phyloP scores from a whole-genome alignment of 2,888 invertebrate species.

The Drosophila cracens region DNA sequence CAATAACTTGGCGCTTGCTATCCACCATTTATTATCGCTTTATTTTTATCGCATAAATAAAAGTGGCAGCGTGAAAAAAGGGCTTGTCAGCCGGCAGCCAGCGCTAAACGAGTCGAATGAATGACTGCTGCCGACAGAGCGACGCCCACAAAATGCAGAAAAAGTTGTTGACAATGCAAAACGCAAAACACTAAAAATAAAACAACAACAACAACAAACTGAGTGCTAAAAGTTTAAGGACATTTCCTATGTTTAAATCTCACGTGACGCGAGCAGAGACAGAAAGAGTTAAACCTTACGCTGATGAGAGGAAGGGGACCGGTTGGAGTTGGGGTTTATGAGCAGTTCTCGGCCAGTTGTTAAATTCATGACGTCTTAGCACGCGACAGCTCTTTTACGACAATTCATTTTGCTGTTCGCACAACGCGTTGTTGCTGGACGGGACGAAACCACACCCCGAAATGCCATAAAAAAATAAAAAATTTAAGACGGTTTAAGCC shows the following conservation, averaged over 20 bases:
- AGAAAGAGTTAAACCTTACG: neutral
- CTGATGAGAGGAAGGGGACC: neutral
- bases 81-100: constrained; percentile 65
- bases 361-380: constrained; percentile 72
- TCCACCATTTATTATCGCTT: constrained; percentile 77
- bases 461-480: constrained; percentile 24
- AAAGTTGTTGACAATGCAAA: constrained; percentile 31
- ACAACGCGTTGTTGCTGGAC: neutral
- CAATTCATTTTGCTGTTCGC: constrained; percentile 59
- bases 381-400: constrained; percentile 71
- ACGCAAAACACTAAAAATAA: constrained; percentile 11
- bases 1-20: constrained; percentile 74
- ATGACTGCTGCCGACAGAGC: constrained; percentile 7
- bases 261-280: constrained; percentile 29
- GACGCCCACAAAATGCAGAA: constrained; percentile 31
- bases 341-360: constrained; percentile 37
- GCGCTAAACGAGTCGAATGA: constrained; percentile 36
- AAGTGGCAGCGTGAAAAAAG: constrained; percentile 69
- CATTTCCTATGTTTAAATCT: constrained; percentile 59
- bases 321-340: constrained; percentile 11
- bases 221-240: constrained; percentile 70
- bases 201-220: constrained; percentile 15
- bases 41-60: constrained; percentile 81
- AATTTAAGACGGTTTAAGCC: constrained; percentile 23
- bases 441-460: constrained; percentile 37